These are phyloP conservation scores for Syritta pipiens DNA, from an alignment of 2,888 invertebrate species.

Conservation along the genomic window DNA sequence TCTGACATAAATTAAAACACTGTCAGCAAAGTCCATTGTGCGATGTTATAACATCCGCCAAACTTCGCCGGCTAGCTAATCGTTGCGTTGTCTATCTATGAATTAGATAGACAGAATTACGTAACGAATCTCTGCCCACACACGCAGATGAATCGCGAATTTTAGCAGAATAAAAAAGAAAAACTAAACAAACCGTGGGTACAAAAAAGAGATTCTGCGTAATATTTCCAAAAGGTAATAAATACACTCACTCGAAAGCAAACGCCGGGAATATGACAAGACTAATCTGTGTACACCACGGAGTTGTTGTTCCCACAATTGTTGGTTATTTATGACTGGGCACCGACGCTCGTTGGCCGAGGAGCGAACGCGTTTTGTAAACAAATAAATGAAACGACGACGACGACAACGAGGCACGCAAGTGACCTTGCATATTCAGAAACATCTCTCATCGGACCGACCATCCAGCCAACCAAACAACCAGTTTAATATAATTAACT, in stretches of 20 bases:
- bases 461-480: constrained; percentile 20
- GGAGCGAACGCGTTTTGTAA: constrained; percentile 15
- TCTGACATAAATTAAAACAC: constrained; percentile 43
- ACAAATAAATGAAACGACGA: constrained; percentile 45
- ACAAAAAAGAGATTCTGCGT: not conserved
- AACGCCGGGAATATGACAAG: too few relatives aligned
- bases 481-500: constrained; percentile 66
- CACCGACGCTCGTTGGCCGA: too few relatives aligned
- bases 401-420: constrained; percentile 1
- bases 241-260: not conserved
- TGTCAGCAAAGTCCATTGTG: constrained; percentile 9
- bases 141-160: not conserved
- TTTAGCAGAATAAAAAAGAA: too few relatives aligned
- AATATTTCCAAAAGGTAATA: not conserved
- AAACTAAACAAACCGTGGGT: too few relatives aligned
- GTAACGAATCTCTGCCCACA: constrained; percentile 41
- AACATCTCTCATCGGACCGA: constrained; percentile 48
- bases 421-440: constrained; percentile 59
- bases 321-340: too few relatives aligned
- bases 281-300: too few relatives aligned
- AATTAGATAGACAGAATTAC: constrained; percentile 27
- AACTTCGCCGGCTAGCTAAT: constrained; percentile 20
- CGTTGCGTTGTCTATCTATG: constrained; percentile 8
- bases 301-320: too few relatives aligned
- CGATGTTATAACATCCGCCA: constrained; percentile 37